Evolutionary conservation across 2,797 vertebrate genomes (phyloP), one percentile per base, ranked within the genome.

Genomic region (Phoebastria nigripes): DNA sequence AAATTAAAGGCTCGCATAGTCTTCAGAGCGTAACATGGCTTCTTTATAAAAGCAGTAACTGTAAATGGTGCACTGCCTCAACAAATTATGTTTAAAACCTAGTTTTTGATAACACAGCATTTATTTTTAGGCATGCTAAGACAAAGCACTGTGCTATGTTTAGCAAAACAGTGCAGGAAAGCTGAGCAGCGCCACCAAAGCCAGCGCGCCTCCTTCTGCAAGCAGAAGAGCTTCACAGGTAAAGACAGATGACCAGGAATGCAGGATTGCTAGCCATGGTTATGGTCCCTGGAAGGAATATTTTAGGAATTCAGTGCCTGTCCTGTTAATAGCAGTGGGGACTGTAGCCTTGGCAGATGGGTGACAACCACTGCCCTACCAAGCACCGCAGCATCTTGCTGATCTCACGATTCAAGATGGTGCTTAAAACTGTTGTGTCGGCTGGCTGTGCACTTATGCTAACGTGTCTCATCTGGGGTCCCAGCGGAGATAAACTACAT

Each of bases 191-290:
- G 69, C 42, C 35, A 25, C 39, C 4, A 2, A 90, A 84, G 33
- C 20, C 70, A 72, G 82, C 0, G 0, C 41, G 67, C 15, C 54
- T 83, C 39, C 69, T 78, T 31, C 41, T 37, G 44, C 0, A 0
- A 54, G 29, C 39, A 46, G 52, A 69, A 74, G 21, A 65, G 25
- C 70, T 87, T 79, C 49, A 19, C 49, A 26, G 77, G 54, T 77
- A 70, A 77, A 76, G 11, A 51, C 21, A 73, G 54, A 35, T 0
- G 2, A 19, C 2, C 1, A 3, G 35, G 58, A 91, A 66, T 4
- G 35, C 33, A 69, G 42, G 35, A 62, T 8, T 46, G 31, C 25
- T 47, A 63, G 63, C 47, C 29, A 22, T 5, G 37, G 41, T 29
- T 79, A 7, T 2, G 6, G 28, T 17, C 35, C 22, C 52, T 0